Base-by-base conservation (phyloP, 2,888 invertebrate genomes). In the Watsonalla binaria region DNA sequence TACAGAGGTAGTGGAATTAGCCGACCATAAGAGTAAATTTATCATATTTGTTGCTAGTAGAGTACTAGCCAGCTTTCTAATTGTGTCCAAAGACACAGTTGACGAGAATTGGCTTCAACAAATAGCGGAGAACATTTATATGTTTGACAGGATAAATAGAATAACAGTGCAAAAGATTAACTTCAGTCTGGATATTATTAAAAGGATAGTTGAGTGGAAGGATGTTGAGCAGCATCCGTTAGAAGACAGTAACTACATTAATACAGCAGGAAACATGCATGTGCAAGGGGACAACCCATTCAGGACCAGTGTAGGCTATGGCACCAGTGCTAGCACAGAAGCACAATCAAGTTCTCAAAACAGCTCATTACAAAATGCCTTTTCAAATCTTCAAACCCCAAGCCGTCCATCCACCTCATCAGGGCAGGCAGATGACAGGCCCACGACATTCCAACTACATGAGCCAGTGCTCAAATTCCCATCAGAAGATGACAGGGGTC, bases 151-250 rank as follows among this genome's bases (percentile, higher is more conserved):
- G 68, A 92, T 93, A 50, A 93, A 94, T 78, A 92, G 93, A 74
- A 88, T 92, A 53, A 93, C 93, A 54, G 93, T 95, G 53, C 93
- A 93, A 72, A 95, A 96, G 80, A 95, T 96, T 79, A 94, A 95
- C 70, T 96, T 96, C 80, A 95, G 95, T 61, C 86, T 97, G 66
- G 96, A 97, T 76, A 93, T 97, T 48, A 95, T 97, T 51, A 96
- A 96, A 74, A 93, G 96, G 66, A 95, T 97, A 70, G 95, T 97
- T 0, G 97, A 97, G 75, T 97, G 96, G 95, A 97, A 96, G 73
- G 96, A 97, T 82, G 87, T 94, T 35, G 94, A 95, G 75, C 92
- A 94, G 66, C 96, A 96, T 88, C 95, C 96, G 0, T 78, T 96
- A 45, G 96, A 96, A 73, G 96, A 96, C 57, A 92, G 92, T 59